Percentiles rank a stretch among this genome's conserved stretches.
These are phyloP conservation scores for Orycteropus afer DNA, from an alignment of 2,113 vertebrate genomes.

Conservation along the genomic window DNA sequence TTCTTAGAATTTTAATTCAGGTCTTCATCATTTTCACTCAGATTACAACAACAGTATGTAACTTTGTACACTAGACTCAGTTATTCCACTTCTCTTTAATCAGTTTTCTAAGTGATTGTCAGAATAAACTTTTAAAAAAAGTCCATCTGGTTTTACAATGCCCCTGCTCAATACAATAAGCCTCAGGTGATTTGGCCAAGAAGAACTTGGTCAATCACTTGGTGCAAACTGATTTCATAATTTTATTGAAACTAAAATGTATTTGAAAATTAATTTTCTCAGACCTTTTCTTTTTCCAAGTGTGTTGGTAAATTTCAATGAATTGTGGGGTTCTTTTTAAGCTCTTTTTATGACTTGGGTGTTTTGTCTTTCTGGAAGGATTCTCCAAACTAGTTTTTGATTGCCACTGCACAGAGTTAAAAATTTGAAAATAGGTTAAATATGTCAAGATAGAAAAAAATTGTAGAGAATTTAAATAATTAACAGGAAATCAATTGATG, in stretches of 20 bases:
- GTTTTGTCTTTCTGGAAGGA: background rate
- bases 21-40: background rate
- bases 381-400: background rate
- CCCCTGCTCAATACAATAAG: background rate
- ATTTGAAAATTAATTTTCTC: background rate
- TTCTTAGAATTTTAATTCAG: constrained; percentile 13
- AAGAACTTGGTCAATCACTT: background rate
- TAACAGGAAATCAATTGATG: background rate
- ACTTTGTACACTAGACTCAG: background rate
- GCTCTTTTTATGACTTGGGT: background rate
- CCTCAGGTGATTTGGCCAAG: background rate
- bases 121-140: constrained; percentile 2
- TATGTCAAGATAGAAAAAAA: background rate
- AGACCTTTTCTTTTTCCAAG: background rate
- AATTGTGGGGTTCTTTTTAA: background rate
- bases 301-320: background rate
- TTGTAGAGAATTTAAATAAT: background rate
- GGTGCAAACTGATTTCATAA: background rate
- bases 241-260: constrained; percentile 41
- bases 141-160: background rate
- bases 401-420: background rate
- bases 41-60: background rate
- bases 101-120: constrained; percentile 11
- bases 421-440: background rate
- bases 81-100: background rate